Conservation (phyloP, 2,113 vertebrate species). For the Typhlomys cinereus region DNA sequence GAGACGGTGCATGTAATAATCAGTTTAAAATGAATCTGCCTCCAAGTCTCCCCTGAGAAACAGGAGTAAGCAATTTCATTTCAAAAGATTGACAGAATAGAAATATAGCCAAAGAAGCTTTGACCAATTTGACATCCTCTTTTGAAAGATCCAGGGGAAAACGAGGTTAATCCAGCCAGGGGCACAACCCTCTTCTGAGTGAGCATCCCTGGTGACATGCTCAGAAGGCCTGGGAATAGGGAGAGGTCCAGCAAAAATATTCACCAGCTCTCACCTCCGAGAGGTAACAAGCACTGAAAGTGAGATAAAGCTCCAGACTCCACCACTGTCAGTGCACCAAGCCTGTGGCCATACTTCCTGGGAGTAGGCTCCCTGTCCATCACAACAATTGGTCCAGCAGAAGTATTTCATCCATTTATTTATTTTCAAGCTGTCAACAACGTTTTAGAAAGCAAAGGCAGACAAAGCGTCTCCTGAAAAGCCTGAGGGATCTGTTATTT, state of each 20-base stretch:
- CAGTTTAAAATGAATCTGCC: conserved; percentile 53
- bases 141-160: conserved; percentile 61
- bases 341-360: not conserved
- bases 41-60: conserved; percentile 10
- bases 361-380: not conserved
- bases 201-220: conserved; percentile 30
- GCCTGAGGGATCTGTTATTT: conserved; percentile 30
- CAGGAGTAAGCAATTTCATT: conserved; percentile 43
- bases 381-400: conserved; percentile 26
- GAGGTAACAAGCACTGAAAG: conserved; percentile 33
- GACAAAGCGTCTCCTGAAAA: conserved; percentile 33
- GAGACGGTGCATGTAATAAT: conserved; percentile 8
- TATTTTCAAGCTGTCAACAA: conserved; percentile 58
- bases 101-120: conserved; percentile 52
- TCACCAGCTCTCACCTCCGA: not conserved
- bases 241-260: conserved; percentile 37
- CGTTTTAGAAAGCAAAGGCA: conserved; percentile 33
- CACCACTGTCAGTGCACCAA: not conserved
- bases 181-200: conserved; percentile 61
- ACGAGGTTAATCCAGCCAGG: conserved; percentile 68
- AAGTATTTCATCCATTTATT: conserved; percentile 47
- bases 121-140: conserved; percentile 50
- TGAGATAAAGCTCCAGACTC: conserved; percentile 33
- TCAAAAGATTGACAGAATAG: not conserved
- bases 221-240: conserved; percentile 45